A percentile compares a stretch with the other conserved stretches of the same genome.
These are phyloP conservation scores for Andrena minutula DNA, from an alignment of 2,888 invertebrate genomes.

Conservation along the genomic window DNA sequence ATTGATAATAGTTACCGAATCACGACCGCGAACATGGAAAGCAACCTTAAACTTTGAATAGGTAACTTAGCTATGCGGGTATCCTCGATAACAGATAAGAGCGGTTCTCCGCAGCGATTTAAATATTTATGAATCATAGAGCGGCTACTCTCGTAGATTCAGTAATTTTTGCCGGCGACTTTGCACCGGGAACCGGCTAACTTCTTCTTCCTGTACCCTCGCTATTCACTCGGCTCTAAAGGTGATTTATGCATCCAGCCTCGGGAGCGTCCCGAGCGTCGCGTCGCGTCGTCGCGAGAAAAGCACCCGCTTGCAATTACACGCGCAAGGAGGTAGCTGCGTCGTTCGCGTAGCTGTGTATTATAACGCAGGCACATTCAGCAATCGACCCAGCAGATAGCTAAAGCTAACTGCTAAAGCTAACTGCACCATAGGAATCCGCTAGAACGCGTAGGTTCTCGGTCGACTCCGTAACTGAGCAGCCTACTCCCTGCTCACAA, in stretches of 20 bases:
- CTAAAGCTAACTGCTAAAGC: slow-evolving; percentile 34
- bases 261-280: neutral
- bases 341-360: slow-evolving; percentile 20
- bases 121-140: slow-evolving; percentile 71
- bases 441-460: slow-evolving; percentile 30
- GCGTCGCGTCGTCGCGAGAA: slow-evolving; percentile 36
- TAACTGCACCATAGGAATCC: slow-evolving; percentile 38
- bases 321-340: slow-evolving; percentile 28
- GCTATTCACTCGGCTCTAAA: slow-evolving; percentile 68
- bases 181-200: slow-evolving; percentile 67
- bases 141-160: slow-evolving; percentile 61
- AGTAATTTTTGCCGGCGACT: slow-evolving; percentile 57
- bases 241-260: slow-evolving; percentile 71
- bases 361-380: neutral
- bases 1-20: neutral
- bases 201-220: slow-evolving; percentile 45
- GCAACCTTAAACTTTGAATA: neutral
- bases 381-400: slow-evolving; percentile 44
- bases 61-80: slow-evolving; percentile 10
- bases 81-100: slow-evolving; percentile 38
- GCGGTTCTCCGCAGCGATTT: slow-evolving; percentile 44
- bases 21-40: neutral
- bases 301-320: slow-evolving; percentile 37
- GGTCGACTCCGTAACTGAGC: no score
- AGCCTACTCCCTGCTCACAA: neutral